These are phyloP conservation scores for Acrocyrtus sp. DNA, from an alignment of 2,888 invertebrate genomes.

Conservation along the genomic window DNA sequence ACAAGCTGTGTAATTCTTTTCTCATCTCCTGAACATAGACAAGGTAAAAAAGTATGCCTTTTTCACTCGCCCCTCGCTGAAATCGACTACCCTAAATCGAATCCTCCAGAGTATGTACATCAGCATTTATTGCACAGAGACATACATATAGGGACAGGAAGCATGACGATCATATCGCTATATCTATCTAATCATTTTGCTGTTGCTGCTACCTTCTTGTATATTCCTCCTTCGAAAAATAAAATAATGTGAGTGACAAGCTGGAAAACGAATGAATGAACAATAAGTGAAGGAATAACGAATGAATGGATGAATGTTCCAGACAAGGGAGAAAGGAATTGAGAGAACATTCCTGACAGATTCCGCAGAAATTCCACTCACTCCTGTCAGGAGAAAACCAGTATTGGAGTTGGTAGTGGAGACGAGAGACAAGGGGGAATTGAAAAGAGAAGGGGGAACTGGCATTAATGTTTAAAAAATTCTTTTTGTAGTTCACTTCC, in stretches of 20 bases:
- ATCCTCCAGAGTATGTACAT: too few relatives aligned
- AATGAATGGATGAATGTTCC: conserved; percentile 25
- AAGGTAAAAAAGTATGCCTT: too few relatives aligned
- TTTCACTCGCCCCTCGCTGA: too few relatives aligned
- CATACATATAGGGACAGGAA: too few relatives aligned
- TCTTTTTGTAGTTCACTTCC: conserved; percentile 15
- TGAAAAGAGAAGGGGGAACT: conserved; percentile 3
- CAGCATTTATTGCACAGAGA: too few relatives aligned
- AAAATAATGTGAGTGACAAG: conserved; percentile 38
- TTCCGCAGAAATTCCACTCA: conserved; percentile 36
- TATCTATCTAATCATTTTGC: too few relatives aligned
- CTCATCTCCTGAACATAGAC: too few relatives aligned
- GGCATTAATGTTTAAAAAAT: conserved; percentile 15
- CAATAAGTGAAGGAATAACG: conserved; percentile 12
- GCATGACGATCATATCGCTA: too few relatives aligned
- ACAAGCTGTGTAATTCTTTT: too few relatives aligned
- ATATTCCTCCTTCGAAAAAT: too few relatives aligned
- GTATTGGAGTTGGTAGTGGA: conserved; percentile 11
- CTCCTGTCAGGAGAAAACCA: too few relatives aligned
- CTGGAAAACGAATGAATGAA: conserved; percentile 37
- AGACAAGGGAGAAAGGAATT: conserved; percentile 20
- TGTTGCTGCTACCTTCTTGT: background rate
- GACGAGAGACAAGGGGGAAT: background rate
- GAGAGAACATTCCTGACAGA: conserved; percentile 39
- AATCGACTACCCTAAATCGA: too few relatives aligned